phyloP scores from a whole-genome alignment of 2,888 invertebrate genomes.

The Drosophila recens region DNA sequence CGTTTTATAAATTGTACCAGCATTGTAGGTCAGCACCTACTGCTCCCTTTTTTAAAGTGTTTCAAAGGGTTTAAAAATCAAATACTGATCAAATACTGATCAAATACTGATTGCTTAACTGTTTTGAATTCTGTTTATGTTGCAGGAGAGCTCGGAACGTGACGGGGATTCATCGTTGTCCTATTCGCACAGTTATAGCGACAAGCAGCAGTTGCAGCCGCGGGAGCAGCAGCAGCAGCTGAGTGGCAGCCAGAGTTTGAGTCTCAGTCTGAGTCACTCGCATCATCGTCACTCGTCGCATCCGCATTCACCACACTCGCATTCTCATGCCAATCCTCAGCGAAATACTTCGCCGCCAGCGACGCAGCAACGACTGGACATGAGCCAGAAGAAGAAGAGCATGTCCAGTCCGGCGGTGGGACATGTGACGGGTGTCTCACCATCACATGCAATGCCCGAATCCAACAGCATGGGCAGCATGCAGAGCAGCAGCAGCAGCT shows the following conservation, averaged over 20 bases:
- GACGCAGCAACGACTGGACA: slow-evolving; percentile 82
- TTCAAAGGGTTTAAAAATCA: neutral
- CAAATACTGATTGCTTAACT: too few relatives aligned
- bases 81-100: too few relatives aligned
- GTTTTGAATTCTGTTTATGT: too few relatives aligned
- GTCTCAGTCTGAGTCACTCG: slow-evolving; percentile 58
- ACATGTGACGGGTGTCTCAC: slow-evolving; percentile 63
- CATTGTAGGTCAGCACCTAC: neutral
- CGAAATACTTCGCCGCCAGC: slow-evolving; percentile 76
- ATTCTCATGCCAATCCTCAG: slow-evolving; percentile 10
- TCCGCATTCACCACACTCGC: slow-evolving; percentile 9
- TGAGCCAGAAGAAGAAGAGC: slow-evolving; percentile 85
- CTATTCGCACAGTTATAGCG: slow-evolving; percentile 83
- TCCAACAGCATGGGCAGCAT: slow-evolving; percentile 84
- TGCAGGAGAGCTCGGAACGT: slow-evolving; percentile 80
- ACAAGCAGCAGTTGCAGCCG: slow-evolving; percentile 76
- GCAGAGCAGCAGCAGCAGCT: slow-evolving; percentile 72
- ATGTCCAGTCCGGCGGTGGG: slow-evolving; percentile 85
- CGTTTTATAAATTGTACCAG: too few relatives aligned
- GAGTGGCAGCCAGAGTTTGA: slow-evolving; percentile 60
- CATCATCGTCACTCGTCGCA: slow-evolving; percentile 57
- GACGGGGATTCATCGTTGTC: slow-evolving; percentile 83
- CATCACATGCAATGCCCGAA: slow-evolving; percentile 81
- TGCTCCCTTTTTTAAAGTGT: neutral
- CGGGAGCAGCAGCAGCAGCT: slow-evolving; percentile 74